Percentiles rank a stretch among this genome's conserved stretches.
Evolutionary conservation across 2,113 vertebrate genomes (phyloP).

Genomic region (Phalacrocorax carbo): DNA sequence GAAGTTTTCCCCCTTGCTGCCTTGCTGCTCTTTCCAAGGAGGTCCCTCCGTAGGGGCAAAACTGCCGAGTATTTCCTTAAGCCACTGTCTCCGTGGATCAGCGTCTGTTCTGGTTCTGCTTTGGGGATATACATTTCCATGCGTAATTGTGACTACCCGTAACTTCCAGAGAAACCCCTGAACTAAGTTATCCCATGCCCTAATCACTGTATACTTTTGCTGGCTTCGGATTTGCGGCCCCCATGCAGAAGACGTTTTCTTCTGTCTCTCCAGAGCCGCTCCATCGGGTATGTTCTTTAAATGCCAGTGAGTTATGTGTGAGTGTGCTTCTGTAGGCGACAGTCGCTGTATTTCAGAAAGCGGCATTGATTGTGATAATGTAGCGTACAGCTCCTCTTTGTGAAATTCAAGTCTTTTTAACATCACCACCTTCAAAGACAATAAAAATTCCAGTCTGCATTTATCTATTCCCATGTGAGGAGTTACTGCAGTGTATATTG

Average conservation of each 20-base stretch:
- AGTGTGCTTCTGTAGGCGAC: background rate
- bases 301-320: background rate
- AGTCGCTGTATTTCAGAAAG: slow-evolving; percentile 62
- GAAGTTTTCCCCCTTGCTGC: background rate
- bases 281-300: background rate
- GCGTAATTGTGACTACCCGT: background rate
- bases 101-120: background rate
- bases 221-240: background rate
- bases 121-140: background rate
- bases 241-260: background rate
- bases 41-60: background rate
- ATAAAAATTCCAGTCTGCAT: slow-evolving; percentile 73
- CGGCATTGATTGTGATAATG: slow-evolving; percentile 74
- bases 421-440: slow-evolving; percentile 80
- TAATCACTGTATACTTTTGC: background rate
- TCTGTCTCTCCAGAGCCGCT: background rate
- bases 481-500: slow-evolving; percentile 70
- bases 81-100: background rate
- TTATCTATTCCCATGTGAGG: slow-evolving; percentile 79
- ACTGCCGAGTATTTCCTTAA: background rate
- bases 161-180: background rate
- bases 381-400: slow-evolving; percentile 60
- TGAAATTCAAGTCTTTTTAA: slow-evolving; percentile 74
- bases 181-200: background rate
- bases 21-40: background rate